Percentiles rank a stretch among this genome's conserved stretches.
Conservation (phyloP, 2,113 vertebrate species). For the Myrmecobius fasciatus region DNA sequence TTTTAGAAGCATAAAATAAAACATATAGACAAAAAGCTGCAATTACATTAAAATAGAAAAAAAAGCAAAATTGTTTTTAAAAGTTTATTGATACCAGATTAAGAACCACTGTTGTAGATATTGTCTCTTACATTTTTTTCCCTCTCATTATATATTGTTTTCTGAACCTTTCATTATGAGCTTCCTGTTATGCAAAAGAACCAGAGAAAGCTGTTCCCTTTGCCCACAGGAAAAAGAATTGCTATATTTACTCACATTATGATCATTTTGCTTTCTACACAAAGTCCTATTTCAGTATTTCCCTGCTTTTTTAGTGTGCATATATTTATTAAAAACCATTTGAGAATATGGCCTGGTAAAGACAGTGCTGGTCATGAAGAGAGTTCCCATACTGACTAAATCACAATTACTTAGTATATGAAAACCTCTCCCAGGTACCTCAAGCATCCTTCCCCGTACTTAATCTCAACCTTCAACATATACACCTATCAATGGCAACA, state of each 20-base stretch:
- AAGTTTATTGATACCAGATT: background rate
- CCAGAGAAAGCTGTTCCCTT: background rate
- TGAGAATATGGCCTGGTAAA: background rate
- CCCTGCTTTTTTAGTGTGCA: background rate
- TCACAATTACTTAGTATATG: background rate
- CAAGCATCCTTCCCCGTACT: background rate
- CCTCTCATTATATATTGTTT: background rate
- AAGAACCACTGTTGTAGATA: background rate
- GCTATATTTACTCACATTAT: background rate
- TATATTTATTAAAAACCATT: background rate
- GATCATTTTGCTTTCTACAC: background rate
- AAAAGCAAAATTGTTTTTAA: no score
- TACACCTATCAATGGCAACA: background rate
- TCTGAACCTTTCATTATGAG: background rate
- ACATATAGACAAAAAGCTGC: background rate
- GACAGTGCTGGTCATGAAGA: background rate
- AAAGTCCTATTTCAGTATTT: background rate
- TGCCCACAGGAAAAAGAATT: background rate
- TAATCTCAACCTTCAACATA: background rate
- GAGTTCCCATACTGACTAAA: background rate
- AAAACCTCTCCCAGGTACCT: background rate
- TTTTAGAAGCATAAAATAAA: background rate
- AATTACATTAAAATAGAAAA: background rate
- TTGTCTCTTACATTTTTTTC: background rate
- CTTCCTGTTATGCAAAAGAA: constrained; percentile 1